These are phyloP conservation scores for Geococcyx californianus DNA, from an alignment of 2,113 vertebrate species.

Conservation along the genomic window DNA sequence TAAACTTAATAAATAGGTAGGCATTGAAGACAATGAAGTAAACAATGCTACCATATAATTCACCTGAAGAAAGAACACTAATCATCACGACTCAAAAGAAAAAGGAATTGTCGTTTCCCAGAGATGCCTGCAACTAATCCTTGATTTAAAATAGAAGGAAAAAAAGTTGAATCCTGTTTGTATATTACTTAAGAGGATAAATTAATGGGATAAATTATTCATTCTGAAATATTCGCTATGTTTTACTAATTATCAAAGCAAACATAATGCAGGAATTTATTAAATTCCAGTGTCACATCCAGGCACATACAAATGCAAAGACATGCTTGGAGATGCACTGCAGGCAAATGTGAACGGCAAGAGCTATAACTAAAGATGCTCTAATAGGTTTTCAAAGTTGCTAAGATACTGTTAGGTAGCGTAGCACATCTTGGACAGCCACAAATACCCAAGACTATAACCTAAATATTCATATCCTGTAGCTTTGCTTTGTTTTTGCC, in stretches of 20 bases:
- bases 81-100: neutral
- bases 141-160: neutral
- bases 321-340: neutral
- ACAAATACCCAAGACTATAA: neutral
- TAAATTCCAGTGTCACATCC: neutral
- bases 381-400: conserved; percentile 55
- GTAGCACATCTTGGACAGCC: neutral
- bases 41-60: neutral
- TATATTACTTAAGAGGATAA: neutral
- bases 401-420: conserved; percentile 38
- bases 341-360: neutral
- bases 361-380: conserved; percentile 32
- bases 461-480: conserved; percentile 20
- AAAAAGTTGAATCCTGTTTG: neutral
- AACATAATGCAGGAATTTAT: neutral
- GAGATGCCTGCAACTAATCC: neutral
- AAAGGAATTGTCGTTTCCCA: neutral
- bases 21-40: neutral
- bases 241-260: conserved; percentile 10
- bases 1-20: neutral
- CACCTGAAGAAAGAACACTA: neutral
- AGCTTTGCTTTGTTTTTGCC: neutral
- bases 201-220: conserved; percentile 1
- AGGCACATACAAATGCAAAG: neutral
- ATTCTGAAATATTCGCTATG: neutral